These are phyloP conservation scores for Diachasma alloeum DNA, from an alignment of 1,140 invertebrate species.

Conservation along the genomic window DNA sequence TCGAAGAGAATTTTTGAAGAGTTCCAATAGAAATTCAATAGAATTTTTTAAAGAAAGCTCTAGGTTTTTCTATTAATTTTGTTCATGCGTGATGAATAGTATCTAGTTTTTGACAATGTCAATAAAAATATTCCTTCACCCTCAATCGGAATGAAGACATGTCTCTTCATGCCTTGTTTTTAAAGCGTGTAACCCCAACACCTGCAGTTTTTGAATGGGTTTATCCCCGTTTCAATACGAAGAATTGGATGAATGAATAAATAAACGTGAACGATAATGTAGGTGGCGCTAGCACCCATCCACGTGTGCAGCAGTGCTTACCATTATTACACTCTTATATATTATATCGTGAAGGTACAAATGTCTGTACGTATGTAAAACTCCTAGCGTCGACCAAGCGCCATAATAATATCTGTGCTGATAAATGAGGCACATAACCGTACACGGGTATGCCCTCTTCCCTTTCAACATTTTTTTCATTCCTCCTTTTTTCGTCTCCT, in stretches of 20 bases:
- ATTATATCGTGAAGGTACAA: slow-evolving; percentile 62
- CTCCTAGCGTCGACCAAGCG: slow-evolving; percentile 55
- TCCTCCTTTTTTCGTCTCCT: background rate
- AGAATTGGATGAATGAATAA: background rate
- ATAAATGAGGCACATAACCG: slow-evolving; percentile 64
- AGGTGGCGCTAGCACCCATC: slow-evolving; percentile 13
- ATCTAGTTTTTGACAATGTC: too few relatives aligned
- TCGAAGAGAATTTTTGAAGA: too few relatives aligned
- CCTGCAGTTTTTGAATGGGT: too few relatives aligned
- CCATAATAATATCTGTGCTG: slow-evolving; percentile 63
- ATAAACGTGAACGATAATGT: slow-evolving; percentile 26
- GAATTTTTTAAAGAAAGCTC: too few relatives aligned
- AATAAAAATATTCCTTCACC: too few relatives aligned
- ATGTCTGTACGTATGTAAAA: slow-evolving; percentile 62
- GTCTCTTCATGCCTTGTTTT: too few relatives aligned
- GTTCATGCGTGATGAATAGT: too few relatives aligned
- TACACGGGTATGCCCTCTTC: slow-evolving; percentile 53
- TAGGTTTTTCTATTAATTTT: too few relatives aligned
- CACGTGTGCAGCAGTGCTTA: background rate
- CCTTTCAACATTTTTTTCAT: slow-evolving; percentile 21
- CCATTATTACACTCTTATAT: slow-evolving; percentile 59
- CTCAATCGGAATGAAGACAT: too few relatives aligned
- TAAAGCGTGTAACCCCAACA: too few relatives aligned
- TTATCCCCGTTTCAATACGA: background rate
- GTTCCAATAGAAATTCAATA: too few relatives aligned